Evolutionary conservation across 2,888 invertebrate genomes (phyloP).

Genomic region (Cacoxenus indagator): DNA sequence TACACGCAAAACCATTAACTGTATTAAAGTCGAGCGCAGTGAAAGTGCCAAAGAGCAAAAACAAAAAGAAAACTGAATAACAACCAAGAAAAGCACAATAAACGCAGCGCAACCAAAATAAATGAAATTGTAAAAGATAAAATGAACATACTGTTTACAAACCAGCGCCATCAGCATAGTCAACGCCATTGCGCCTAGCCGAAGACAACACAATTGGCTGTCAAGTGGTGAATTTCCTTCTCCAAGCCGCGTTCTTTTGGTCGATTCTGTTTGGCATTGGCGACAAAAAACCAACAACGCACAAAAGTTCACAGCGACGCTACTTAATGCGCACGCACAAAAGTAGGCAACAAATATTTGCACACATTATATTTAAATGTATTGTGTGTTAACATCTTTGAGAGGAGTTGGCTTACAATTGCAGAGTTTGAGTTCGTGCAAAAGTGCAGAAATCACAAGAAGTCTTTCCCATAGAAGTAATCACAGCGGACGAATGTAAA

Average conservation of each 20-base stretch:
- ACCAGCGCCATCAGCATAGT: neutral
- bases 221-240: neutral
- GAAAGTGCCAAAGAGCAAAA: conserved; percentile 14
- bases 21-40: neutral
- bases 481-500: too few species aligned
- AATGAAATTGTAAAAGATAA: conserved; percentile 61
- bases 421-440: too few species aligned
- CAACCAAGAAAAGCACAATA: conserved; percentile 6
- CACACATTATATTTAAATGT: neutral
- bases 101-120: conserved; percentile 32
- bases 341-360: conserved; percentile 43
- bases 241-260: neutral
- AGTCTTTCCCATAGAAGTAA: too few species aligned
- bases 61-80: conserved; percentile 4
- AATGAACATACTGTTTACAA: conserved; percentile 60
- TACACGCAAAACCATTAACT: conserved; percentile 19
- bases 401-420: too few species aligned
- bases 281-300: conserved; percentile 20
- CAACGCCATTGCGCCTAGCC: neutral
- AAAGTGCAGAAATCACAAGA: too few species aligned
- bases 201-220: neutral
- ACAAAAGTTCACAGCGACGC: neutral
- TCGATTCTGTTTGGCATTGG: neutral
- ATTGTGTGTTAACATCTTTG: conserved; percentile 30
- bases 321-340: conserved; percentile 37